Evolutionary conservation across 2,797 vertebrate genomes (phyloP), one percentile per base, ranked within the genome.

Genomic region (Astyanax mexicanus): DNA sequence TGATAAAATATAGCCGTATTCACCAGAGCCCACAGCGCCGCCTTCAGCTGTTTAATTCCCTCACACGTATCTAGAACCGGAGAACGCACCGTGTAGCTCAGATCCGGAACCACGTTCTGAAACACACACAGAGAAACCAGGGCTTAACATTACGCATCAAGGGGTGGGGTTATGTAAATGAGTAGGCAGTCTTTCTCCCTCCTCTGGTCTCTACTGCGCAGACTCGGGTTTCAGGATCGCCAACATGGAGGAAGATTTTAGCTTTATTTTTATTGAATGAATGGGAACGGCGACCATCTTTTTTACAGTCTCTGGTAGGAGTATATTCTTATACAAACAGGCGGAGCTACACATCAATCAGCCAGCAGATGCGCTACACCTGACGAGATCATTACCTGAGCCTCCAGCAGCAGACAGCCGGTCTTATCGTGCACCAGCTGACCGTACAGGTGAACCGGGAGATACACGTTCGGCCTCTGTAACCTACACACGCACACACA

Each of bases 1-100:
- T n/a, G n/a, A n/a, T n/a, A n/a, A n/a, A n/a, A n/a, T 21, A 6
- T 3, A 21, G 40, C 38, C 21, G 35, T 47, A 78, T 93, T 91
- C 86, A 96, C 95, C 94, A 96, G 85, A 65, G 95, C 94, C 95
- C 95, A 96, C 60, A 96, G 94, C 13, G 94, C 94, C 74, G 94
- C 94, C 84, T 96, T 96, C 80, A 96, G 87, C 66, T 94, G 94
- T 84, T 95, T 95, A 82, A 96, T 91, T 84, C 94, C 94, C 89
- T 96, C 94, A 94, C 94, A 95, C 15, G 91, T 94, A 84, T 96
- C 94, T 86, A 96, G 88, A 84, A 92, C 88, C 38, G 95, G 93
- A 13, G 93, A 92, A 75, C 92, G 94, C 72, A 96, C 85, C 4
- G 88, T 94, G 80, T 94, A 93, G 89, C 94, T 95, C n/a, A 96